Evolutionary conservation across 2,113 vertebrate species (phyloP).

Genomic region (Scatophagus argus): DNA sequence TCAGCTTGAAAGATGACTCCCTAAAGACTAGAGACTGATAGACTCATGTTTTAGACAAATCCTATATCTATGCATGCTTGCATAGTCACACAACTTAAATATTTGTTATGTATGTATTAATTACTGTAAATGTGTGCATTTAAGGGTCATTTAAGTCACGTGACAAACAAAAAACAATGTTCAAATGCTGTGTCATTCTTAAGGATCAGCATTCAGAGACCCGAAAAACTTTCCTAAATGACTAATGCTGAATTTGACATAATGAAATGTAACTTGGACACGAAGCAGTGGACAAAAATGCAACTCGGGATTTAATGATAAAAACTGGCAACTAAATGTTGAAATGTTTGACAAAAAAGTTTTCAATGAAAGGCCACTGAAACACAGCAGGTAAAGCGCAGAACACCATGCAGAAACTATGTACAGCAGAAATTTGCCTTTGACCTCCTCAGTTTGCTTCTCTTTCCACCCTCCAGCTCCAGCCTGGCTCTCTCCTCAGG

Average conservation of each 20-base stretch:
- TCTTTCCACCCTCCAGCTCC: background rate
- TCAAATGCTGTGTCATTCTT: background rate
- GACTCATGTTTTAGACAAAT: background rate
- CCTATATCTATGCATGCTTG: background rate
- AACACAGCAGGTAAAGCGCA: background rate
- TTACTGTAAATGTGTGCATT: background rate
- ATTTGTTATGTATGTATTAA: no score
- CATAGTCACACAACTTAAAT: background rate
- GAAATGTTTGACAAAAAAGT: background rate
- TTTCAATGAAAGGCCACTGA: background rate
- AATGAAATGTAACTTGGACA: background rate
- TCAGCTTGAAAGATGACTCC: no score
- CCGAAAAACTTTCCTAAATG: background rate
- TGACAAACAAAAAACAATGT: background rate
- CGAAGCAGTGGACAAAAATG: background rate
- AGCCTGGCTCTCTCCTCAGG: constrained; percentile 29
- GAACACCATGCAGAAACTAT: background rate
- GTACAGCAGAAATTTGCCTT: background rate
- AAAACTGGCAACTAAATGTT: background rate
- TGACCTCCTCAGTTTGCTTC: background rate
- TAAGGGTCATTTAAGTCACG: background rate
- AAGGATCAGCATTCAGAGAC: no score
- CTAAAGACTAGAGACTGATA: background rate
- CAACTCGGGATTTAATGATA: background rate
- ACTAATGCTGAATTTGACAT: background rate